Conservation (phyloP, 2,888 invertebrate genomes). For the Melanostoma mellinum region DNA sequence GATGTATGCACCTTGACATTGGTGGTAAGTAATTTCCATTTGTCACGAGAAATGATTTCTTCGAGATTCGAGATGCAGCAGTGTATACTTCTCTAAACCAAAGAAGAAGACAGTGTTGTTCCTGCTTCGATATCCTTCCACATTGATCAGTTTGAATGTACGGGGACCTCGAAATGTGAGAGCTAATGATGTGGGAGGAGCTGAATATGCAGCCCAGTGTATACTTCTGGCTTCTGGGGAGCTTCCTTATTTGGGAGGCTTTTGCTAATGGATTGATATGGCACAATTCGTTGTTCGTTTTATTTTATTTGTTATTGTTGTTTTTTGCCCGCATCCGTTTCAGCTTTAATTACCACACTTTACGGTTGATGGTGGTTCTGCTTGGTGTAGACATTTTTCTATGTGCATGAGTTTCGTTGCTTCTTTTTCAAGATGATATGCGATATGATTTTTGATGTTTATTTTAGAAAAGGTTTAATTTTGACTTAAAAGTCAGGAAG, state of each 20-base stretch:
- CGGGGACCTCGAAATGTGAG: slow-evolving; percentile 30
- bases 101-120: slow-evolving; percentile 39
- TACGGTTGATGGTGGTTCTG: slow-evolving; percentile 46
- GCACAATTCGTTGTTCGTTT: slow-evolving; percentile 57
- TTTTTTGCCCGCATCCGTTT: slow-evolving; percentile 9
- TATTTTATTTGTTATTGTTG: slow-evolving; percentile 15
- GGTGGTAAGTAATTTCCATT: slow-evolving; percentile 74
- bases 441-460: slow-evolving; percentile 40
- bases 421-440: slow-evolving; percentile 24
- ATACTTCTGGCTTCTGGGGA: slow-evolving; percentile 38
- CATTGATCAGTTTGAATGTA: slow-evolving; percentile 32
- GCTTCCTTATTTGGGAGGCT: slow-evolving; percentile 70
- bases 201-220: slow-evolving; percentile 5
- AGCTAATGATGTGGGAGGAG: slow-evolving; percentile 72
- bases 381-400: slow-evolving; percentile 44
- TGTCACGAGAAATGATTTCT: slow-evolving; percentile 73
- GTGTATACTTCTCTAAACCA: background rate
- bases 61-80: slow-evolving; percentile 68
- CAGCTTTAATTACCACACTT: slow-evolving; percentile 65
- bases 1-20: slow-evolving; percentile 73
- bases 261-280: slow-evolving; percentile 72
- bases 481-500: too few species aligned
- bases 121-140: slow-evolving; percentile 58
- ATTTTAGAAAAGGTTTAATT: background rate
- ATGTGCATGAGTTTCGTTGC: slow-evolving; percentile 45